Base-by-base conservation (phyloP, 2,797 vertebrate genomes). In the Monodelphis domestica region DNA sequence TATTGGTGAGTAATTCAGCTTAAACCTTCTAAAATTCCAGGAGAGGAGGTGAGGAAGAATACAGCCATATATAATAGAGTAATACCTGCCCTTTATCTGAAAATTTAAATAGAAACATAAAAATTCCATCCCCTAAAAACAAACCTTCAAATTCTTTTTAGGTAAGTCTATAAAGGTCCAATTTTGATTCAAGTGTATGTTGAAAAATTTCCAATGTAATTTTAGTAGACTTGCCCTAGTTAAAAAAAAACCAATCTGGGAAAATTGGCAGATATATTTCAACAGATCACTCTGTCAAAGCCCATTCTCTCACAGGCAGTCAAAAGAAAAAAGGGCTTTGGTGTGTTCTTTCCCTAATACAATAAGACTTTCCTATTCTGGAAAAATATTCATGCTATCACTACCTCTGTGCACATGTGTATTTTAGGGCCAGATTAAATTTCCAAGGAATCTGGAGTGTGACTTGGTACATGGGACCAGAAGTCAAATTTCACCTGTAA, bases 101-200 rank as follows among this genome's bases (percentile, higher is more conserved):
- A 89, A n/a, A 38, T 5, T 12, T 45, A 30, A 14, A 10, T 38
- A 7, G 50, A 24, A 30, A 11, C 2, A 30, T 45, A 89, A 50
- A 52, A 70, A 14, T 1, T 0, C 28, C 56, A 26, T 56, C 28
- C 59, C 30, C 17, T 53, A 53, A 30, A 38, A 88, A 14, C n/a
- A 54, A 29, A 21, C 10, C 14, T 30, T 50, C 1, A 2, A 0
- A 38, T 21, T 63, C 54, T 3, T 0, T 14, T n/a, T 14, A 9
- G 28, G 12, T 38, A 24, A 11, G 28, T 5, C n/a, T 24, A 51
- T 54, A 53, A 45, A 52, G 52, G 26, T 53, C 29, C 0, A 3
- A 9, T 52, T 91, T 87, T 54, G 33, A 59, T 54, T 89, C 53
- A 87, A 56, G n/a, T 33, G 12, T 9, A 55, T 55, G 15, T 17